Evolutionary conservation across 1,140 invertebrate genomes (phyloP), one percentile per base, ranked within the genome.

Genomic region (Drosophila tropicalis): DNA sequence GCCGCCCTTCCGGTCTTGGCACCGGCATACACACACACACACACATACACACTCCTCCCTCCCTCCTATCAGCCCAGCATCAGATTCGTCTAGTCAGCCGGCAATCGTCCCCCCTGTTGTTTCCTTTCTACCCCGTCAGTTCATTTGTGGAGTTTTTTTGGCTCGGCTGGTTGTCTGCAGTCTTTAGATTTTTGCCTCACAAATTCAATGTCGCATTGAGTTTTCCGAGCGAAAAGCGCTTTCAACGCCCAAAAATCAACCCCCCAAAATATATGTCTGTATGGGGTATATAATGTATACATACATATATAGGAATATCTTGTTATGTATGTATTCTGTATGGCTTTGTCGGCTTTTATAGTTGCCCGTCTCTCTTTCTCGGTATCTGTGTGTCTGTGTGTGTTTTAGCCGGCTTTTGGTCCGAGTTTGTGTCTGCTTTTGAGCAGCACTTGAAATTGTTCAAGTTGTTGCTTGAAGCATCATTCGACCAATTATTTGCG

Each of bases 131-230:
- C 29, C 63, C 66, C 67, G 63, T 32, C 34, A 41, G 29, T 56
- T 41, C 17, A 54, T 72, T 70, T 44, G 58, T 41, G n/a, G 44
- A 47, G 17, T 17, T 19, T 47, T 47, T 47, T 47, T 47, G 34
- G 65, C 51, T 41, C 44, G 41, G 25, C 36, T 44, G 44, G 67
- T 47, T 73, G 69, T 76, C 76, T 72, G 81, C 76, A 85, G 64
- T 62, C 67, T 73, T 75, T 77, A 81, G 66, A 67, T 69, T 73
- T 68, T 72, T 69, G 74, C 73, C 22, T 70, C 64, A 44, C 73
- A 73, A 81, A 86, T 91, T 91, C 90, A 91, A 91, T 91, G 90
- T 90, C 84, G 90, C 79, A 86, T 91, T 91, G 90, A 91, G 86
- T 91, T 91, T 22, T 29, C 17, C 44, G 17, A 86, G 79, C 89